phyloP scores from a whole-genome alignment of 1,140 invertebrate genomes.

The Oscheius sp. region DNA sequence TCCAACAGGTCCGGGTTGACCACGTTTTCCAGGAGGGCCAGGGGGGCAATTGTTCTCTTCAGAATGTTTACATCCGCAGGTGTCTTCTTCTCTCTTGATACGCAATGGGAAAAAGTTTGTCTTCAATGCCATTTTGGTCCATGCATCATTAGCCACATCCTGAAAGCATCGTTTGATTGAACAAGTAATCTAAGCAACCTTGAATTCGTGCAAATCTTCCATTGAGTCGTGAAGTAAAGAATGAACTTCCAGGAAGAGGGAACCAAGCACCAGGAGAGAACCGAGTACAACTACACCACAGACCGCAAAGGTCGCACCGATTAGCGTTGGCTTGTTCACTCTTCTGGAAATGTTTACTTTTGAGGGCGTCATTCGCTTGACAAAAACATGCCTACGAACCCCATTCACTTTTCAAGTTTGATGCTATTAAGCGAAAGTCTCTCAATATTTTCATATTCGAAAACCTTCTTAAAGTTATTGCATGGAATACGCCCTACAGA shows the following conservation, averaged over 20 bases:
- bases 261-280: conserved; percentile 15
- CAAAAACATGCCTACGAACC: too few species aligned
- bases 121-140: conserved; percentile 9
- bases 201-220: conserved; percentile 14
- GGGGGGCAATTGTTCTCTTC: conserved; percentile 13
- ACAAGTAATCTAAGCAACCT: conserved; percentile 2
- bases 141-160: conserved; percentile 16
- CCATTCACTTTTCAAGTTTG: too few species aligned
- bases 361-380: too few species aligned
- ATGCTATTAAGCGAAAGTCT: too few species aligned
- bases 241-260: conserved; percentile 19
- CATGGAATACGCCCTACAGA: too few species aligned
- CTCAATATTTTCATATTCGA: too few species aligned
- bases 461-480: too few species aligned
- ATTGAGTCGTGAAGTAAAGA: conserved; percentile 9
- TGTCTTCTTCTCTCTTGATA: not conserved
- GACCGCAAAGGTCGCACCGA: conserved; percentile 8
- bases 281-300: conserved; percentile 1
- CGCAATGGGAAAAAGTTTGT: not conserved
- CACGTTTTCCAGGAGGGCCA: conserved; percentile 16
- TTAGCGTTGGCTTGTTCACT: not conserved
- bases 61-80: conserved; percentile 1
- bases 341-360: too few species aligned
- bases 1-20: conserved; percentile 10
- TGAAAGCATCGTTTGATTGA: not conserved